These are phyloP conservation scores for Arion vulgaris DNA, from an alignment of 1,140 invertebrate genomes.

Conservation along the genomic window DNA sequence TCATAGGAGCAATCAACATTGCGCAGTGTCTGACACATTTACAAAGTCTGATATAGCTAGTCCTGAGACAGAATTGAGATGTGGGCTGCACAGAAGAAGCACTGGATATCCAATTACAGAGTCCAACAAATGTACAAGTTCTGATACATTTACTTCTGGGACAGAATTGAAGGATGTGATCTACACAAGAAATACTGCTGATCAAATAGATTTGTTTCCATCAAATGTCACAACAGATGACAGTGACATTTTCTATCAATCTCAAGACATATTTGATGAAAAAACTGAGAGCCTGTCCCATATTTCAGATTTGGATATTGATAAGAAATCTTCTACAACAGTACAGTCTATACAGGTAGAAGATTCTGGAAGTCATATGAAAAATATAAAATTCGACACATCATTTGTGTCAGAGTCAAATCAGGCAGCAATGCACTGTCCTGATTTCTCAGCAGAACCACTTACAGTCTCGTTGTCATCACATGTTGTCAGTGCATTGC, in stretches of 20 bases:
- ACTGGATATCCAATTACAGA: too few relatives aligned
- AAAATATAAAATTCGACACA: not conserved
- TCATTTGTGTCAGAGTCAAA: not conserved
- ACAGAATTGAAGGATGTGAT: not conserved
- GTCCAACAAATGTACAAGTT: not conserved
- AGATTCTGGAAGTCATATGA: not conserved
- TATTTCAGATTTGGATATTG: not conserved
- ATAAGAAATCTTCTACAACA: not conserved
- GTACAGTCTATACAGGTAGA: not conserved
- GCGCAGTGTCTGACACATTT: too few relatives aligned
- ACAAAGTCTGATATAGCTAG: too few relatives aligned
- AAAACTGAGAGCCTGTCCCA: not conserved
- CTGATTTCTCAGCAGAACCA: too few relatives aligned
- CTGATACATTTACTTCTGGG: not conserved
- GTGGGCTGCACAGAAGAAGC: too few relatives aligned
- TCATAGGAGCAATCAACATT: too few relatives aligned
- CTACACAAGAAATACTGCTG: too few relatives aligned
- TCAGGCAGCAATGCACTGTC: not conserved
- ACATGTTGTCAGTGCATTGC: too few relatives aligned
- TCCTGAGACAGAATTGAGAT: too few relatives aligned
- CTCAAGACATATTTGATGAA: slow-evolving; percentile 20
- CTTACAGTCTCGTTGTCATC: too few relatives aligned
- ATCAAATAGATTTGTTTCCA: not conserved
- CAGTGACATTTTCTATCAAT: not conserved
- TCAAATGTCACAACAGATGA: not conserved